These are phyloP conservation scores for Dendroctonus ponderosae DNA, from an alignment of 1,140 invertebrate species.

Conservation along the genomic window DNA sequence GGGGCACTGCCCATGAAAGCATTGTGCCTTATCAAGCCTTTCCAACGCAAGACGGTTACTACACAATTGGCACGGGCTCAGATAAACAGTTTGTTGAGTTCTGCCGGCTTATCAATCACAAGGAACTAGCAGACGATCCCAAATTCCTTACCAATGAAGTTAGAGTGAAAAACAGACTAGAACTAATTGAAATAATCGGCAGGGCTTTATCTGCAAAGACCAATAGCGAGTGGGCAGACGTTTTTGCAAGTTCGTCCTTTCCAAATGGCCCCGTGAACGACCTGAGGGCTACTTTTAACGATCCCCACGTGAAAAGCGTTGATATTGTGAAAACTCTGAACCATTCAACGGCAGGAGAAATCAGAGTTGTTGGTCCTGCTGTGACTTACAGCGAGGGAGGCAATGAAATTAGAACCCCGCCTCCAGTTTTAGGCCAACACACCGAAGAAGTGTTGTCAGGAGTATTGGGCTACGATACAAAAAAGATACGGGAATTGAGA, in stretches of 20 bases:
- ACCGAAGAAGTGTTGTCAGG: slow-evolving; percentile 73
- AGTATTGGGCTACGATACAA: slow-evolving; percentile 66
- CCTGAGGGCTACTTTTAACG: slow-evolving; percentile 81
- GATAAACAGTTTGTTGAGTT: slow-evolving; percentile 74
- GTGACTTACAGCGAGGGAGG: slow-evolving; percentile 73
- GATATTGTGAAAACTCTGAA: slow-evolving; percentile 73
- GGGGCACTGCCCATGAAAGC: slow-evolving; percentile 91
- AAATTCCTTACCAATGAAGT: slow-evolving; percentile 71
- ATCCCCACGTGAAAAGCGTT: slow-evolving; percentile 79
- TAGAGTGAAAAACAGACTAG: slow-evolving; percentile 74
- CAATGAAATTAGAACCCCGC: slow-evolving; percentile 71
- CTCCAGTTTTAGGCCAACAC: slow-evolving; percentile 85
- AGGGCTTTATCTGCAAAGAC: slow-evolving; percentile 65
- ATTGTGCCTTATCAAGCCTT: slow-evolving; percentile 94
- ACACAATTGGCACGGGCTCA: slow-evolving; percentile 82
- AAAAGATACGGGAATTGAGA: slow-evolving; percentile 60
- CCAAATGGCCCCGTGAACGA: slow-evolving; percentile 89
- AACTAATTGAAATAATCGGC: slow-evolving; percentile 64
- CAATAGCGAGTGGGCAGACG: slow-evolving; percentile 72
- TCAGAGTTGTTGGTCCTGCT: slow-evolving; percentile 84
- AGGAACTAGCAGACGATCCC: slow-evolving; percentile 61
- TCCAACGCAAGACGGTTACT: slow-evolving; percentile 74
- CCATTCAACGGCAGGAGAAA: slow-evolving; percentile 67
- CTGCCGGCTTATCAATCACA: slow-evolving; percentile 63
- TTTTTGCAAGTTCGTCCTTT: slow-evolving; percentile 74